These are phyloP conservation scores for Calephelis virginiensis DNA, from an alignment of 1,140 invertebrate genomes.

Conservation along the genomic window DNA sequence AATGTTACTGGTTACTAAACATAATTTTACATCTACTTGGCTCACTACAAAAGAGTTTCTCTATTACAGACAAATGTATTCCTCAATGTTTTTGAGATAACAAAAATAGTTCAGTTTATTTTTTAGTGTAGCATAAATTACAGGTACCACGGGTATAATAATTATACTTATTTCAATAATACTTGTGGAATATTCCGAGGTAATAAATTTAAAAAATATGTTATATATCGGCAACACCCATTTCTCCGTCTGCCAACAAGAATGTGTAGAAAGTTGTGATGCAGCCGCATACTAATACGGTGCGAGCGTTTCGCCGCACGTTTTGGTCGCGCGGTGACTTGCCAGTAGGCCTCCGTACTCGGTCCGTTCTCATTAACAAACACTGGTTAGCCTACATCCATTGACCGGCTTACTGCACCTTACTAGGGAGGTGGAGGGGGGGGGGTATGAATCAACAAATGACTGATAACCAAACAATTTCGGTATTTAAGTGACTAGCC, in stretches of 20 bases:
- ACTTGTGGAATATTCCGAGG: background rate
- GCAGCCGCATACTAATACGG: conserved; percentile 71
- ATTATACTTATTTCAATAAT: background rate
- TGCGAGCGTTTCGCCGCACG: conserved; percentile 48
- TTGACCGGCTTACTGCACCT: conserved; percentile 28
- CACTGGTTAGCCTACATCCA: conserved; percentile 63
- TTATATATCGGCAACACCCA: conserved; percentile 52
- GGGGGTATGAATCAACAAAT: conserved; percentile 15
- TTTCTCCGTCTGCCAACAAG: conserved; percentile 67
- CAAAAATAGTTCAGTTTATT: no score
- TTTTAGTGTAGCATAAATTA: no score
- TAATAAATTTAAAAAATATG: conserved; percentile 7
- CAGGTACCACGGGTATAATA: background rate
- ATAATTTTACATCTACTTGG: no score
- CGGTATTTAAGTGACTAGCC: no score
- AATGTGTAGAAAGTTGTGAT: conserved; percentile 77
- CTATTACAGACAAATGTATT: no score
- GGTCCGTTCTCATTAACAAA: conserved; percentile 53
- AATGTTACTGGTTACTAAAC: no score
- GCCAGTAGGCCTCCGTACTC: conserved; percentile 28
- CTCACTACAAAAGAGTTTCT: no score
- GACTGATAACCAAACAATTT: background rate
- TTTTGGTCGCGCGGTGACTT: conserved; percentile 35
- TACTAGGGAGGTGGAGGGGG: conserved; percentile 19
- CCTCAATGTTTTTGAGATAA: no score